These are phyloP conservation scores for Anoura caudifer DNA, from an alignment of 2,113 vertebrate species.

Conservation along the genomic window DNA sequence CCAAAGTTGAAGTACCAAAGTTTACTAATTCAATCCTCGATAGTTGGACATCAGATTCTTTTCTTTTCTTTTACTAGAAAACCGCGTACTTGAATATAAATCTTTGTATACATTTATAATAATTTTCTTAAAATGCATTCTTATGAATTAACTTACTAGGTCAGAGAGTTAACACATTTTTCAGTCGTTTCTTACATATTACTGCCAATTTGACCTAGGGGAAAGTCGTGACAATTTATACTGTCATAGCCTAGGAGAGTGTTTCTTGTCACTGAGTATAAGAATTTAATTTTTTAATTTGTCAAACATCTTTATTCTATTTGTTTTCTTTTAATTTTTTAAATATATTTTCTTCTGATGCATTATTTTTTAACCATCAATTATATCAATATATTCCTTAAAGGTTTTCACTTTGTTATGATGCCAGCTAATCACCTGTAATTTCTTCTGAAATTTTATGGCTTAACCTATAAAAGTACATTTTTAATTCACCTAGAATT, in stretches of 20 bases:
- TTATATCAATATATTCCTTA: neutral
- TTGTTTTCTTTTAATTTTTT: neutral
- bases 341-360: neutral
- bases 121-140: neutral
- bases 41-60: neutral
- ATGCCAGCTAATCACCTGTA: neutral
- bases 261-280: neutral
- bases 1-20: neutral
- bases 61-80: neutral
- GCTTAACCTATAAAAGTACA: neutral
- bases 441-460: conserved; percentile 15
- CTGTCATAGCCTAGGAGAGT: neutral
- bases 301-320: neutral
- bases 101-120: neutral
- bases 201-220: neutral
- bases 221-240: neutral
- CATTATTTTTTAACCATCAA: neutral
- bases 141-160: conserved; percentile 3
- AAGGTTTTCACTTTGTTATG: neutral
- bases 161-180: neutral
- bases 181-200: neutral
- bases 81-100: neutral
- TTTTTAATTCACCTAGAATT: conserved; percentile 10
- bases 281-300: neutral
- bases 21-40: neutral